Conservation (phyloP, 2,113 vertebrate genomes). For the Orycteropus afer region DNA sequence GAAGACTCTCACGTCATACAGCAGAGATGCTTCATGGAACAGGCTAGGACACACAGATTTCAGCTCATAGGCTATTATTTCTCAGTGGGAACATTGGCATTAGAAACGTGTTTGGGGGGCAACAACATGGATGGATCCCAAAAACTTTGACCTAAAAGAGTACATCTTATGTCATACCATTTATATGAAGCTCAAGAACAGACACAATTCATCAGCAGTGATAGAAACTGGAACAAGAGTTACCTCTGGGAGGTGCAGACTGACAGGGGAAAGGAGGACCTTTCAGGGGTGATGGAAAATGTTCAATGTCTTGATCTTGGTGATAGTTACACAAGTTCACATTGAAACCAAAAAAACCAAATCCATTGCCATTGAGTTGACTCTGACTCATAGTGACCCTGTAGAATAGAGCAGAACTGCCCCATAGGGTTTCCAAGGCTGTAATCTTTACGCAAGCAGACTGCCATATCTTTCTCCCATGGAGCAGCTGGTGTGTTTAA, state of each 20-base stretch:
- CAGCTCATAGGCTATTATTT: background rate
- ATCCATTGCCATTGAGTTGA: background rate
- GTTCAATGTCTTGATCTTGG: background rate
- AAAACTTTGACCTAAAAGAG: background rate
- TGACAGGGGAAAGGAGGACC: background rate
- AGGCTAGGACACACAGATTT: background rate
- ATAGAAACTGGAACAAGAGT: background rate
- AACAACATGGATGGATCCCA: background rate
- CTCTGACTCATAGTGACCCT: background rate
- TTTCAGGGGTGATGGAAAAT: background rate
- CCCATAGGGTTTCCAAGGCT: background rate
- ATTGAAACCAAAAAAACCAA: background rate
- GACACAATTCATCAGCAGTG: background rate
- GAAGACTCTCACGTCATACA: accelerated
- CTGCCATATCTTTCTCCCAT: background rate
- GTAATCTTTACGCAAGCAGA: background rate
- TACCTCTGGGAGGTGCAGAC: background rate
- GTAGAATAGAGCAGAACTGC: background rate
- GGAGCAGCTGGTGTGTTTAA: background rate
- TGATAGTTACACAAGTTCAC: background rate
- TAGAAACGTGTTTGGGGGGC: no score
- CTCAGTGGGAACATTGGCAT: background rate
- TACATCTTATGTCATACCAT: background rate
- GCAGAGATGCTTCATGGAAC: background rate
- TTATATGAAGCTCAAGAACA: background rate